Percentiles rank a stretch among this genome's conserved stretches.
phyloP scores from a whole-genome alignment of 2,888 invertebrate species.

The Drosophila parthenogenetica region DNA sequence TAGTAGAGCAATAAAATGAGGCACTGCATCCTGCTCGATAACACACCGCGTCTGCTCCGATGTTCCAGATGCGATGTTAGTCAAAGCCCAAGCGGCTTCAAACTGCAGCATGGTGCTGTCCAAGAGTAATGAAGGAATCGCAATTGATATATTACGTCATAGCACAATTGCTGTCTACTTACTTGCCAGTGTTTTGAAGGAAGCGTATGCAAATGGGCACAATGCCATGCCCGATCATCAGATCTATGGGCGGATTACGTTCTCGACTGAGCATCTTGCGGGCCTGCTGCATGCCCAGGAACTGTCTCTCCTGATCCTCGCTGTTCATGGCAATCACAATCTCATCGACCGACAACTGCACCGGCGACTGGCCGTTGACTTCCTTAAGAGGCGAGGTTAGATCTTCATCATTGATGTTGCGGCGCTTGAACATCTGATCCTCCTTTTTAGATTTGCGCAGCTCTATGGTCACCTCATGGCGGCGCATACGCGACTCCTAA shows the following conservation, averaged over 20 bases:
- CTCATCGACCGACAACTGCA: slow-evolving; percentile 88
- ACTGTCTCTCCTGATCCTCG: slow-evolving; percentile 87
- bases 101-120: slow-evolving; percentile 92
- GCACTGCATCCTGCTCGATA: slow-evolving; percentile 93
- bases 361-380: slow-evolving; percentile 84
- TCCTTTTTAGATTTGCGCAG: slow-evolving; percentile 97
- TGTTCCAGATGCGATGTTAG: slow-evolving; percentile 98
- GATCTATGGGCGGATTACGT: slow-evolving; percentile 95
- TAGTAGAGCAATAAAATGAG: slow-evolving; percentile 91
- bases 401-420: slow-evolving; percentile 90
- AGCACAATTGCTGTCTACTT: slow-evolving; percentile 70
- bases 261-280: slow-evolving; percentile 95
- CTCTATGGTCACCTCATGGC: slow-evolving; percentile 95
- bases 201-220: slow-evolving; percentile 93
- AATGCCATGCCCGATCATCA: slow-evolving; percentile 93
- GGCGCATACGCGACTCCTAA: slow-evolving; percentile 90
- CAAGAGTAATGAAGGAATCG: slow-evolving; percentile 20
- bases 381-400: slow-evolving; percentile 86
- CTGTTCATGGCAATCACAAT: slow-evolving; percentile 91
- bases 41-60: slow-evolving; percentile 95
- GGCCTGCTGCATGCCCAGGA: slow-evolving; percentile 91
- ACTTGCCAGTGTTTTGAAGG: slow-evolving; percentile 90
- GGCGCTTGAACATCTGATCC: slow-evolving; percentile 95
- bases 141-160: background rate
- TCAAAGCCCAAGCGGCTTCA: slow-evolving; percentile 98